These are phyloP conservation scores for Dioctria rufipes DNA, from an alignment of 2,888 invertebrate species.

Conservation along the genomic window DNA sequence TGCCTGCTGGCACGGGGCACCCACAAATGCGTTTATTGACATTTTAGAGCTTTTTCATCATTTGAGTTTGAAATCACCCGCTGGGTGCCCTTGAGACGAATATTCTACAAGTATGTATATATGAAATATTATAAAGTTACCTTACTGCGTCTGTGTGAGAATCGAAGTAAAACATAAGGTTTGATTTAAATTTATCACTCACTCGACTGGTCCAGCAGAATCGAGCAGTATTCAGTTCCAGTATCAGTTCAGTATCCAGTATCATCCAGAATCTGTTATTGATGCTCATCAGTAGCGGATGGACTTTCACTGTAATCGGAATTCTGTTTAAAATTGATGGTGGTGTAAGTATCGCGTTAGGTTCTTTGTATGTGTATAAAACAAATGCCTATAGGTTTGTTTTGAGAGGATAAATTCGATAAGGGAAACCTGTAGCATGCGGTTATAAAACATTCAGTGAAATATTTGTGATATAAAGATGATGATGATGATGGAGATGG, in stretches of 20 bases:
- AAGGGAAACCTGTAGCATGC: too few relatives aligned
- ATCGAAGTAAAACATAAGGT: not conserved
- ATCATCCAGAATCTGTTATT: too few relatives aligned
- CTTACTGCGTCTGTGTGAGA: conserved; percentile 41
- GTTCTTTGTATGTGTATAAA: too few relatives aligned
- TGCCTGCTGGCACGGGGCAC: conserved; percentile 20
- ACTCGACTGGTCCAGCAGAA: conserved; percentile 13
- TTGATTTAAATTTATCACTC: conserved; percentile 34
- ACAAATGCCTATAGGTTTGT: too few relatives aligned
- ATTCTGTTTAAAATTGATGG: too few relatives aligned
- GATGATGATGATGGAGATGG: too few relatives aligned
- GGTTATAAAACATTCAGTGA: too few relatives aligned
- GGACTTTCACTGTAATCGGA: not conserved
- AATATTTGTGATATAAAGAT: too few relatives aligned
- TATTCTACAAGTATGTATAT: not conserved
- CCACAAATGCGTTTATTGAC: conserved; percentile 46
- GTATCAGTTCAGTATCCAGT: not conserved
- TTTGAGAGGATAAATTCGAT: too few relatives aligned
- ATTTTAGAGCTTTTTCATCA: conserved; percentile 16
- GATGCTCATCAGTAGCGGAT: conserved; percentile 19
- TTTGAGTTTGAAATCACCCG: not conserved
- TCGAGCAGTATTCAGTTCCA: not conserved
- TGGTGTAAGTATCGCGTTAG: too few relatives aligned
- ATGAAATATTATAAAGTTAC: conserved; percentile 5
- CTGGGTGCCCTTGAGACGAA: conserved; percentile 40